Conservation (phyloP, 2,888 invertebrate species). For the Dicyrtomina minuta region DNA sequence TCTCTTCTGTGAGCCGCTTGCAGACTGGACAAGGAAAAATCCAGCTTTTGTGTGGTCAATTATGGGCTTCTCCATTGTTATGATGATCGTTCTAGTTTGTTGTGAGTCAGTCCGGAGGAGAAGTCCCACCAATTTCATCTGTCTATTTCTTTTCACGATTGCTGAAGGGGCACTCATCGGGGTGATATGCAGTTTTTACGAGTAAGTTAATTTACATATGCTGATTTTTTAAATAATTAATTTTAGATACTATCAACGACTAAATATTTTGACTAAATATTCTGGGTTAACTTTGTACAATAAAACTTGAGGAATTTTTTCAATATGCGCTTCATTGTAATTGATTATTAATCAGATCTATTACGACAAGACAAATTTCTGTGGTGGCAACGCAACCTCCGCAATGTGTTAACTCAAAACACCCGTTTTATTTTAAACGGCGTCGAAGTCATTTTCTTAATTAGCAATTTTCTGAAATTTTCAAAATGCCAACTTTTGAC, state of each 20-base stretch:
- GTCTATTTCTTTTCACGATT: slow-evolving; percentile 78
- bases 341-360: no score
- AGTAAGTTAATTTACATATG: no score
- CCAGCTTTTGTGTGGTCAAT: slow-evolving; percentile 18
- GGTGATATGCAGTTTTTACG: slow-evolving; percentile 66
- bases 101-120: slow-evolving; percentile 79
- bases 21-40: slow-evolving; percentile 13
- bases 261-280: not conserved
- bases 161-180: slow-evolving; percentile 82
- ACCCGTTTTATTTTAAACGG: not conserved
- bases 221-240: not conserved
- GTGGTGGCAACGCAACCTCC: no score
- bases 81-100: slow-evolving; percentile 62
- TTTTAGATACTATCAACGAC: not conserved
- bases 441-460: not conserved
- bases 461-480: not conserved
- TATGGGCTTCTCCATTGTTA: slow-evolving; percentile 35
- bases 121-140: slow-evolving; percentile 83
- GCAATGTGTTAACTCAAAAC: no score
- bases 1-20: slow-evolving; percentile 53
- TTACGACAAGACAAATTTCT: no score
- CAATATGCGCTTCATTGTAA: no score
- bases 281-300: not conserved
- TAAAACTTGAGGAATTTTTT: no score
- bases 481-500: no score